Evolutionary conservation across 2,113 vertebrate species (phyloP).

Genomic region (Clarias magur): DNA sequence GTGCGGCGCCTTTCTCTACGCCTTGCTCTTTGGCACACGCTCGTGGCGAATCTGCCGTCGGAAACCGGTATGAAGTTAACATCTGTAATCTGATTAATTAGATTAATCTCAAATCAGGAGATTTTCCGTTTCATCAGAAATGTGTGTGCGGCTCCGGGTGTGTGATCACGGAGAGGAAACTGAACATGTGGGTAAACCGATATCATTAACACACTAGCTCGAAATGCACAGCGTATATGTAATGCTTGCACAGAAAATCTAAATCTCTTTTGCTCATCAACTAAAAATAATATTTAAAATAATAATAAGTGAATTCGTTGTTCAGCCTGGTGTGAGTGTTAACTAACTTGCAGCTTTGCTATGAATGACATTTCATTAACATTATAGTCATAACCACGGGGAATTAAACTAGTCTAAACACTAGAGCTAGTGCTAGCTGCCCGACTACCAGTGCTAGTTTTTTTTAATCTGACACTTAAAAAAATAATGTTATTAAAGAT

Average conservation of each 20-base stretch:
- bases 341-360: neutral
- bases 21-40: neutral
- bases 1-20: neutral
- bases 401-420: neutral
- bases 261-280: no score
- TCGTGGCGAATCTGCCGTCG: neutral
- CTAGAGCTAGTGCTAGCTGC: neutral
- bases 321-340: neutral
- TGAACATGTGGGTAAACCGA: constrained; percentile 38
- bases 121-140: neutral
- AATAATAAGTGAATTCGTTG: neutral
- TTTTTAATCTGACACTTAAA: no score
- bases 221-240: neutral
- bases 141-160: neutral
- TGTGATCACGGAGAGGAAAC: neutral
- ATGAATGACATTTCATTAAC: neutral
- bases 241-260: neutral
- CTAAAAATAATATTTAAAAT: neutral
- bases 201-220: neutral
- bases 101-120: neutral
- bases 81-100: neutral
- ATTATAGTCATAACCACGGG: neutral
- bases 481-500: neutral
- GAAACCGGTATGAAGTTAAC: neutral
- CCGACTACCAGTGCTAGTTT: neutral